Percentiles rank a stretch among this genome's conserved stretches.
These are phyloP conservation scores for Zaprionus obscuricornis DNA, from an alignment of 2,888 invertebrate genomes.

Conservation along the genomic window DNA sequence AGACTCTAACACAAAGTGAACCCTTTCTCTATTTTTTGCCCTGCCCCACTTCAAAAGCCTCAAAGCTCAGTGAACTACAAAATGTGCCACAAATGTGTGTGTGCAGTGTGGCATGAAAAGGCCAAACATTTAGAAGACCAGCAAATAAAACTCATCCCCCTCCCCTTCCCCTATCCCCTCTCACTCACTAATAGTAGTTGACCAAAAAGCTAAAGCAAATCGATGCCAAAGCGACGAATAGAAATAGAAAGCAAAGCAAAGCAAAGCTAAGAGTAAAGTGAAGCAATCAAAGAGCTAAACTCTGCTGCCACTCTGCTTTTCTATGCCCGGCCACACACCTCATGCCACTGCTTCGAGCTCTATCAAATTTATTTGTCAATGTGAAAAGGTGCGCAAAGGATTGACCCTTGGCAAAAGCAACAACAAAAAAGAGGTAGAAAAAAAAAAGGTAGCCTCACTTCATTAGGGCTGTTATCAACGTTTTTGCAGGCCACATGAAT, in stretches of 20 bases:
- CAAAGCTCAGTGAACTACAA: constrained; percentile 61
- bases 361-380: constrained; percentile 74
- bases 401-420: constrained; percentile 27
- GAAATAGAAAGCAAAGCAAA: constrained; percentile 28
- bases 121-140: constrained; percentile 68
- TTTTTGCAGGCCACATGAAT: constrained; percentile 65
- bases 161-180: too few relatives aligned
- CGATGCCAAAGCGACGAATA: constrained; percentile 6
- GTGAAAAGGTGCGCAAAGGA: constrained; percentile 70
- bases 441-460: constrained; percentile 69
- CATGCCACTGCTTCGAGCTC: too few relatives aligned
- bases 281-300: constrained; percentile 64
- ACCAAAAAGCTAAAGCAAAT: constrained; percentile 1
- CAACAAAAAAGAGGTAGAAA: background rate
- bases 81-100: constrained; percentile 76
- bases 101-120: constrained; percentile 71
- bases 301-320: background rate
- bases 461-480: constrained; percentile 76
- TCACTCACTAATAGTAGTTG: too few relatives aligned
- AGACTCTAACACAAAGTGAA: constrained; percentile 6
- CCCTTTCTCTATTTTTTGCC: constrained; percentile 46
- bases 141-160: too few relatives aligned
- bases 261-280: constrained; percentile 44
- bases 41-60: constrained; percentile 47
- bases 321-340: constrained; percentile 17